Percentiles rank a stretch among this genome's conserved stretches.
These are phyloP conservation scores for Lipophrys pholis DNA, from an alignment of 2,113 vertebrate genomes.

Conservation along the genomic window DNA sequence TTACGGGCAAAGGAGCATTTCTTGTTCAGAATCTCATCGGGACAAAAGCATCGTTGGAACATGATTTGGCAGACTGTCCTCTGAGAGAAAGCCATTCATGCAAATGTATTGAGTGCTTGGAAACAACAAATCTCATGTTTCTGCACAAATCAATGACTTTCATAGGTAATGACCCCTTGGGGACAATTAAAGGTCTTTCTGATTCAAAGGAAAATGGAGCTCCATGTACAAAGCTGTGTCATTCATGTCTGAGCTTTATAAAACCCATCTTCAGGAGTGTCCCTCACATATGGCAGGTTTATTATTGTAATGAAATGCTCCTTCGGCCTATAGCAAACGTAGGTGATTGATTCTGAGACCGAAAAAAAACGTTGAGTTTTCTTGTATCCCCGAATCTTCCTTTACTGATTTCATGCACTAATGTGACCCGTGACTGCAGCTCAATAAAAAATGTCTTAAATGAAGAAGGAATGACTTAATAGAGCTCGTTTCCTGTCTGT, in stretches of 20 bases:
- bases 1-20: background rate
- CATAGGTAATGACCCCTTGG: too few relatives aligned
- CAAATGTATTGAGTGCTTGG: background rate
- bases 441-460: accelerated
- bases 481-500: background rate
- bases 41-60: background rate
- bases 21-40: background rate
- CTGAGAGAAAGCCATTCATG: background rate
- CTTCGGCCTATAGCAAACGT: background rate
- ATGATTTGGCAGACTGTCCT: background rate
- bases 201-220: background rate
- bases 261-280: background rate
- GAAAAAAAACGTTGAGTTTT: too few relatives aligned
- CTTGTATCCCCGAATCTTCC: too few relatives aligned
- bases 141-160: background rate
- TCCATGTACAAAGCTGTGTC: background rate
- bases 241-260: background rate
- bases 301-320: background rate
- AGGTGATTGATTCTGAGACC: too few relatives aligned
- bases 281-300: background rate
- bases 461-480: too few relatives aligned
- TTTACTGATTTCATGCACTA: background rate
- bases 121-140: background rate
- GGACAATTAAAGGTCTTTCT: background rate
- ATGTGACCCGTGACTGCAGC: background rate